Percentiles rank a stretch among this genome's conserved stretches.
Evolutionary conservation across 2,113 vertebrate genomes (phyloP).

Genomic region (Saguinus midas): DNA sequence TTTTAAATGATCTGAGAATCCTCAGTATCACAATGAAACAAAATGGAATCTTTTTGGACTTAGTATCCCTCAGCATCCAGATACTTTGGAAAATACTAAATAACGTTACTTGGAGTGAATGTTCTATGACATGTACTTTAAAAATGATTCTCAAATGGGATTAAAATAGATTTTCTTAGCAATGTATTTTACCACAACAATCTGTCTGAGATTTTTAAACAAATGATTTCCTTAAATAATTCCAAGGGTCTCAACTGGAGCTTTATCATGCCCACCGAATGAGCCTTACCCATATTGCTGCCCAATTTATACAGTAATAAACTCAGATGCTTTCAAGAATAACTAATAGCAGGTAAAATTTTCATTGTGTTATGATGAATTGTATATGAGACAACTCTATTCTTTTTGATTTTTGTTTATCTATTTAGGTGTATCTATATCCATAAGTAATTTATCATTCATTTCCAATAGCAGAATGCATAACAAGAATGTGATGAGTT

Average conservation of each 20-base stretch:
- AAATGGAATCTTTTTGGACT: background rate
- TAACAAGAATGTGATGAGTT: background rate
- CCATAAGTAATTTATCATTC: background rate
- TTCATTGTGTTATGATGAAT: background rate
- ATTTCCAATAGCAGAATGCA: background rate
- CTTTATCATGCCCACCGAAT: background rate
- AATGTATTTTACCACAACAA: background rate
- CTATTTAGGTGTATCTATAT: background rate
- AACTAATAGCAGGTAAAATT: background rate
- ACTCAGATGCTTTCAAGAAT: background rate
- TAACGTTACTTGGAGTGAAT: background rate
- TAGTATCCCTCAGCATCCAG: background rate
- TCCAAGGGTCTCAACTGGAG: background rate
- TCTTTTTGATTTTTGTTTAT: background rate
- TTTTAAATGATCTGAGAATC: background rate
- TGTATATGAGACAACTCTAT: background rate
- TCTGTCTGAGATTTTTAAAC: background rate
- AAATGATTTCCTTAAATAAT: background rate
- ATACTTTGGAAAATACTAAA: background rate
- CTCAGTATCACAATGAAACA: background rate
- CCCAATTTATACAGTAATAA: background rate
- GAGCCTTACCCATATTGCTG: background rate
- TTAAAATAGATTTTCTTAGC: background rate
- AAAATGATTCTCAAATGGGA: background rate
- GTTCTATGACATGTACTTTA: background rate